These are phyloP conservation scores for Conistra vaccinii DNA, from an alignment of 2,888 invertebrate genomes.

Conservation along the genomic window DNA sequence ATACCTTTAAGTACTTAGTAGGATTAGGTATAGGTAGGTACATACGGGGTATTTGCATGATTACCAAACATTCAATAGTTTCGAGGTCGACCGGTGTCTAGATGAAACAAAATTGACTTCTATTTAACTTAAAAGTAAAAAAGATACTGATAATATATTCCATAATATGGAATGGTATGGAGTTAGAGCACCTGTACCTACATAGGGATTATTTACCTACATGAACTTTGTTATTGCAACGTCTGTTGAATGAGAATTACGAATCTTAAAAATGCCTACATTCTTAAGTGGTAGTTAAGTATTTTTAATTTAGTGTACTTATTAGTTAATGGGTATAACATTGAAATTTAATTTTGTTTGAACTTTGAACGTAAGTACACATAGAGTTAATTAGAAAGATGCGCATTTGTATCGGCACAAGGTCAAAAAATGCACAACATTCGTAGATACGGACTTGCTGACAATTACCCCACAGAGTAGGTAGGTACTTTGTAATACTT, in stretches of 20 bases:
- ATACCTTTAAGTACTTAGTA: background rate
- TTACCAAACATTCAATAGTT: constrained; percentile 16
- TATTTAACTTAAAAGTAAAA: background rate
- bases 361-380: background rate
- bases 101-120: constrained; percentile 9
- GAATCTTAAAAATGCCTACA: background rate
- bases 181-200: background rate
- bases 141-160: fast-evolving
- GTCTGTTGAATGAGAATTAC: background rate
- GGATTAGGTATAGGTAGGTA: too few relatives aligned
- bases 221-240: background rate
- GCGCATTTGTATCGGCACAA: background rate
- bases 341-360: background rate
- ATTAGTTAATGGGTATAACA: background rate
- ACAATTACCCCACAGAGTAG: too few relatives aligned
- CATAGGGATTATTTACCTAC: background rate
- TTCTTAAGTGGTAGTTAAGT: background rate
- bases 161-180: too few relatives aligned
- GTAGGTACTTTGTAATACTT: too few relatives aligned
- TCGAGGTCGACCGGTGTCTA: constrained; percentile 29
- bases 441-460: background rate
- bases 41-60: constrained; percentile 3
- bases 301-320: too few relatives aligned
- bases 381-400: background rate
- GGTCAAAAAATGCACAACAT: background rate